Percentiles rank a stretch among this genome's conserved stretches.
phyloP scores from a whole-genome alignment of 2,797 vertebrate genomes.

The Brachyalestes nurse region DNA sequence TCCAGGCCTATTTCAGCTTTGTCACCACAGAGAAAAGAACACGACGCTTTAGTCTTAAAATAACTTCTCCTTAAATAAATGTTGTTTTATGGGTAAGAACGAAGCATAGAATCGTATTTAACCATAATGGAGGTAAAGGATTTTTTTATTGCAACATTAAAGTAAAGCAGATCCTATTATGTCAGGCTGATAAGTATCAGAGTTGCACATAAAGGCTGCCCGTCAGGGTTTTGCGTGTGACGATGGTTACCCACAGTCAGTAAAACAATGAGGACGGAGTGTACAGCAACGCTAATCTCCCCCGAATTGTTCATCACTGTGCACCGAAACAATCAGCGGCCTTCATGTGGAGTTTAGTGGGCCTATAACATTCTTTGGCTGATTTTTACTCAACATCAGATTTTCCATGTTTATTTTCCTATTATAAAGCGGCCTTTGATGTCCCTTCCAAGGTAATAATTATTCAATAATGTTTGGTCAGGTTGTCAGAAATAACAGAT shows the following conservation, averaged over 20 bases:
- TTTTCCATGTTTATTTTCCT: constrained; percentile 43
- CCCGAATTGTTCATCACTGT: constrained; percentile 39
- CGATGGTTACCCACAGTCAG: constrained; percentile 29
- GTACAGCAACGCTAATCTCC: constrained; percentile 36
- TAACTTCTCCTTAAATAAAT: constrained; percentile 49
- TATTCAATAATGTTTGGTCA: constrained; percentile 38
- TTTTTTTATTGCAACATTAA: constrained; percentile 49
- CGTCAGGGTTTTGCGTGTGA: constrained; percentile 22
- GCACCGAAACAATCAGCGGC: constrained; percentile 26
- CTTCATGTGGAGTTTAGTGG: constrained; percentile 3
- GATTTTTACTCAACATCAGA: constrained; percentile 9
- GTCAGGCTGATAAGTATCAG: constrained; percentile 36
- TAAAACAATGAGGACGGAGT: constrained; percentile 37
- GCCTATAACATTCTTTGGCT: constrained; percentile 24
- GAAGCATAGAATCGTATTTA: constrained; percentile 42
- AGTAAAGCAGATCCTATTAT: constrained; percentile 45
- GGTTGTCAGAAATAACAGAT: constrained; percentile 29
- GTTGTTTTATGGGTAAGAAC: constrained; percentile 31
- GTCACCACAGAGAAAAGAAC: constrained; percentile 46
- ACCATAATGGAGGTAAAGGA: constrained; percentile 45
- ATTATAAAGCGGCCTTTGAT: constrained; percentile 36
- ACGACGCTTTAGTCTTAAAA: constrained; percentile 46
- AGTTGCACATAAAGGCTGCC: constrained; percentile 19
- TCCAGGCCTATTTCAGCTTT: constrained; percentile 46
- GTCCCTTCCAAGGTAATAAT: constrained; percentile 35